Evolutionary conservation across 2,113 vertebrate genomes (phyloP).

Genomic region (Heptranchias perlo): DNA sequence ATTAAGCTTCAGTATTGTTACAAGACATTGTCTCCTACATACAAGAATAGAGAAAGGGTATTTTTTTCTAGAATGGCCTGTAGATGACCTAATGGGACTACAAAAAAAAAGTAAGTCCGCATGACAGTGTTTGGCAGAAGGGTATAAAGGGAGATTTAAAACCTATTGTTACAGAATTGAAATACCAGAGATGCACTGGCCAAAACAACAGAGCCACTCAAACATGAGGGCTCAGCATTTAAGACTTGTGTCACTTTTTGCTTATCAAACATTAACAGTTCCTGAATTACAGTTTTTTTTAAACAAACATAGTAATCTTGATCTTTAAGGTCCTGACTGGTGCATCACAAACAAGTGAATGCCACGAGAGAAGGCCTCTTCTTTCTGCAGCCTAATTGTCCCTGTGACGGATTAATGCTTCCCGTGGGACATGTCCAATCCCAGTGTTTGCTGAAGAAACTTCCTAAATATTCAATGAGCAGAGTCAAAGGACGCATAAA

Average conservation of each 20-base stretch:
- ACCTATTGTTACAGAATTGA: conserved; percentile 72
- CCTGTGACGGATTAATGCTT: conserved; percentile 75
- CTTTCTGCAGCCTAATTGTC: conserved; percentile 68
- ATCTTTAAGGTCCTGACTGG: conserved; percentile 55
- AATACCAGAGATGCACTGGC: conserved; percentile 70
- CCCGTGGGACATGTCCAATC: conserved; percentile 75
- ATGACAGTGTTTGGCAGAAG: conserved; percentile 78
- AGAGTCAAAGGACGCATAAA: conserved; percentile 85
- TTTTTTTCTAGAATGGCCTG: conserved; percentile 79
- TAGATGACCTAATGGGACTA: conserved; percentile 83
- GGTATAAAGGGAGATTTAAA: conserved; percentile 81
- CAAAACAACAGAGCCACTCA: conserved; percentile 65
- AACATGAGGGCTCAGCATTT: conserved; percentile 64
- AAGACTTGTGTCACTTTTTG: conserved; percentile 37
- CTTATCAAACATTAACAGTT: conserved; percentile 51
- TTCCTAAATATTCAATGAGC: conserved; percentile 83
- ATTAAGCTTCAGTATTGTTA: conserved; percentile 93
- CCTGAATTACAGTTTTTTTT: conserved; percentile 51
- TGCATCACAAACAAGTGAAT: conserved; percentile 67
- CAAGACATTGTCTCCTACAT: conserved; percentile 96
- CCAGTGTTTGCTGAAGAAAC: conserved; percentile 79
- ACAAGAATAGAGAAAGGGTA: conserved; percentile 67
- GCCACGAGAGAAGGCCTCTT: conserved; percentile 72
- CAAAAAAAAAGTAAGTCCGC: conserved; percentile 81
- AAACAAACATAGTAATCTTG: conserved; percentile 54